These are phyloP conservation scores for Pituophis catenifer DNA, from an alignment of 2,113 vertebrate genomes.

Conservation along the genomic window DNA sequence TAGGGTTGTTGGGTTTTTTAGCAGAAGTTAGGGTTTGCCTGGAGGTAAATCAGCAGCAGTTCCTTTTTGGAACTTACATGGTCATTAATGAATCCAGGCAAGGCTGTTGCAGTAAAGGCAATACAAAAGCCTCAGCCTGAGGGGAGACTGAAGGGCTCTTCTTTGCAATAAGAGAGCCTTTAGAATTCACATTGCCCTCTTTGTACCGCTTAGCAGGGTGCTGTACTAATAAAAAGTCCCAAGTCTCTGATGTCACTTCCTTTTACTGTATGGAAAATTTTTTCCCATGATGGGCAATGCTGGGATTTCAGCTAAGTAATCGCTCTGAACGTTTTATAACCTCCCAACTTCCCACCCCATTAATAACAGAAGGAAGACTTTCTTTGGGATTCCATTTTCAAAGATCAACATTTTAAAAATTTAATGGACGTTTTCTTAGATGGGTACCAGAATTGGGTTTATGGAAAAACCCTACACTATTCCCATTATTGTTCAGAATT, in stretches of 20 bases:
- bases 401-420: not conserved
- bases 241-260: constrained; percentile 41
- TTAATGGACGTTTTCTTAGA: not conserved
- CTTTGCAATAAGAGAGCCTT: constrained; percentile 50
- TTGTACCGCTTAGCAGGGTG: constrained; percentile 63
- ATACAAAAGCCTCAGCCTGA: constrained; percentile 64
- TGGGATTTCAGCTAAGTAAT: not conserved
- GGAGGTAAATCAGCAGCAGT: constrained; percentile 61
- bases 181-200: constrained; percentile 47
- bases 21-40: constrained; percentile 40
- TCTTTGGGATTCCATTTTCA: not conserved
- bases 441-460: not conserved
- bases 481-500: not conserved
- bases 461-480: not conserved
- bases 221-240: constrained; percentile 56
- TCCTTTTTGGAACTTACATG: constrained; percentile 50
- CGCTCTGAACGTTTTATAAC: not conserved
- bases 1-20: not conserved
- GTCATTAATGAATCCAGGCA: constrained; percentile 59
- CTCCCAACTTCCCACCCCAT: not conserved
- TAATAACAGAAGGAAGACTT: not conserved
- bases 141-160: constrained; percentile 55
- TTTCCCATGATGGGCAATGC: constrained; percentile 47
- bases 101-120: constrained; percentile 31
- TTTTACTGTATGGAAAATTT: constrained; percentile 26